These are phyloP conservation scores for Stratiolaelaps scimitus DNA, from an alignment of 1,140 invertebrate genomes.

Conservation along the genomic window DNA sequence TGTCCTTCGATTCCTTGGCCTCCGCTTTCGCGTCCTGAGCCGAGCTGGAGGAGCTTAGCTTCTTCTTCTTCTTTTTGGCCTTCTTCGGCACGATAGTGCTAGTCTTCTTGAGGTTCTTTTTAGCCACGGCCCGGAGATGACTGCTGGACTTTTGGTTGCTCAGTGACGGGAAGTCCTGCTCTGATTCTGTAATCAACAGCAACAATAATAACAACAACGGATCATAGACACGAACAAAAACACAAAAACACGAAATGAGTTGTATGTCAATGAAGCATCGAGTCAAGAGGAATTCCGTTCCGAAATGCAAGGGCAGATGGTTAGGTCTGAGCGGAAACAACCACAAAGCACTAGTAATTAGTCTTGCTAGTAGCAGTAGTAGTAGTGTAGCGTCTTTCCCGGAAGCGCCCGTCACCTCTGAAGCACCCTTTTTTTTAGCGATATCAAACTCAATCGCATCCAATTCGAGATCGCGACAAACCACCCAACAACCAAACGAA, in stretches of 20 bases:
- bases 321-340: neutral
- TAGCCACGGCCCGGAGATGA: neutral
- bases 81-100: neutral
- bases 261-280: neutral
- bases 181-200: neutral
- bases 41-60: neutral
- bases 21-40: too few species aligned
- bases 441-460: too few species aligned
- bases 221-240: neutral
- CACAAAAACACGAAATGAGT: neutral
- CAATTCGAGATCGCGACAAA: too few species aligned
- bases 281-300: neutral
- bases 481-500: too few species aligned
- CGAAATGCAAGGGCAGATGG: neutral
- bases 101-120: conserved; percentile 12
- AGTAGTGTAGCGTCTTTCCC: too few species aligned
- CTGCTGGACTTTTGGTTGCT: neutral
- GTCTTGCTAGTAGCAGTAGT: too few species aligned
- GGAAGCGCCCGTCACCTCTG: too few species aligned
- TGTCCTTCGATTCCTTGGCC: too few species aligned
- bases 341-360: neutral
- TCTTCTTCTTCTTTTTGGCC: conserved; percentile 23
- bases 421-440: too few species aligned
- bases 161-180: conserved; percentile 23
- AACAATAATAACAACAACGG: neutral